Percentiles rank a stretch among this genome's conserved stretches.
phyloP scores from a whole-genome alignment of 2,888 invertebrate genomes.

The Metallyticus violacea region DNA sequence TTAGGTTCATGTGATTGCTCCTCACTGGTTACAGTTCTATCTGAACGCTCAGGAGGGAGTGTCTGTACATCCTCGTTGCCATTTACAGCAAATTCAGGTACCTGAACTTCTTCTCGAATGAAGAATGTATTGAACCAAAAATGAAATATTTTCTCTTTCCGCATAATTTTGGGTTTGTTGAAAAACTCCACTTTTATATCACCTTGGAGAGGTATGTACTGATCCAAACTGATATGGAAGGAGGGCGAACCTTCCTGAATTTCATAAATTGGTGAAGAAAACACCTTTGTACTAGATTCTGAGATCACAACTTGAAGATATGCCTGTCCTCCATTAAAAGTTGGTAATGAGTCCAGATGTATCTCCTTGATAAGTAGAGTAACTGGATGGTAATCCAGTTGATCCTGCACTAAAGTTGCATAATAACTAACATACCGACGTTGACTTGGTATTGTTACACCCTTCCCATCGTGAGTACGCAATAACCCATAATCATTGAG shows the following conservation, averaged over 20 bases:
- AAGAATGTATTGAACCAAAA: constrained; percentile 99
- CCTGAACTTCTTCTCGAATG: constrained; percentile 57
- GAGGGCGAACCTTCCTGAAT: constrained; percentile 53
- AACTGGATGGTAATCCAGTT: constrained; percentile 61
- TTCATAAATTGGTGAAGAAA: constrained; percentile 50
- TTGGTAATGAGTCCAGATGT: constrained; percentile 61
- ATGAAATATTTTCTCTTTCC: constrained; percentile 88
- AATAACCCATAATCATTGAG: constrained; percentile 86
- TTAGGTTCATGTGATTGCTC: constrained; percentile 38
- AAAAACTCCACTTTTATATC: constrained; percentile 92
- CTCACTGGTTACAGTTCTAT: constrained; percentile 50
- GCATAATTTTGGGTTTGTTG: constrained; percentile 76
- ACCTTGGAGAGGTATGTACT: constrained; percentile 71
- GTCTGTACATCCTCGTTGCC: constrained; percentile 46
- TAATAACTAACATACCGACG: constrained; percentile 97
- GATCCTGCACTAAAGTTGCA: constrained; percentile 70
- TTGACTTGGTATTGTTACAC: constrained; percentile 98
- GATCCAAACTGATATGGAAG: constrained; percentile 56
- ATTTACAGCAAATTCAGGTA: constrained; percentile 42
- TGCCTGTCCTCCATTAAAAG: constrained; percentile 54
- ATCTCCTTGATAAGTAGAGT: constrained; percentile 66
- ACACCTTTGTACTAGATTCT: constrained; percentile 48
- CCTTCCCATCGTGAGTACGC: constrained; percentile 85
- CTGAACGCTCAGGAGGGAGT: constrained; percentile 45
- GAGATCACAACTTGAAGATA: constrained; percentile 51